Conservation (phyloP, 1,140 invertebrate species). For the Episyrphus balteatus region DNA sequence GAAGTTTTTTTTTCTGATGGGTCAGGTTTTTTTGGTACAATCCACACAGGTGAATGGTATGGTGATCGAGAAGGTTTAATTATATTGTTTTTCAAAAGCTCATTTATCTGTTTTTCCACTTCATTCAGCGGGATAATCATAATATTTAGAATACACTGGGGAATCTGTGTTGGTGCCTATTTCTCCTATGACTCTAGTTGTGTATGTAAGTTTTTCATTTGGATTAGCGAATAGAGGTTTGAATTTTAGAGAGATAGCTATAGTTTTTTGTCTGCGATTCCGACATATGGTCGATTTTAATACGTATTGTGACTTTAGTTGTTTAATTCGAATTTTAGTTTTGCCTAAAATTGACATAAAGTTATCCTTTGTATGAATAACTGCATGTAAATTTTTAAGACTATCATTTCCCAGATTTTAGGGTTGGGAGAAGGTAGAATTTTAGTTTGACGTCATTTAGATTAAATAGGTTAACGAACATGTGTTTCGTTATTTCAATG, state of each 20-base stretch:
- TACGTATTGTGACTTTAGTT: neutral
- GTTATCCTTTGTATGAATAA: neutral
- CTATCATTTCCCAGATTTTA: neutral
- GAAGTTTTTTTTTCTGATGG: slow-evolving; percentile 6
- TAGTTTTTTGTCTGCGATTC: neutral
- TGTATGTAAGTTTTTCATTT: slow-evolving; percentile 1
- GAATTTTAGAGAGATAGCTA: neutral
- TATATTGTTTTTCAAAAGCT: slow-evolving; percentile 17
- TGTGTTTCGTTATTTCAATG: neutral
- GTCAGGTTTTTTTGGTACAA: neutral
- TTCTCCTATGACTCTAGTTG: neutral
- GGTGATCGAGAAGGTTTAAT: slow-evolving; percentile 12
- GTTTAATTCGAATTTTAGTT: neutral
- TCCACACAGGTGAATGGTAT: slow-evolving; percentile 1
- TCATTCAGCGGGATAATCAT: slow-evolving; percentile 13
- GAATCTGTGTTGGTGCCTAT: neutral
- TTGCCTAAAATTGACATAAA: neutral
- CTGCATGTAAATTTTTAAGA: neutral
- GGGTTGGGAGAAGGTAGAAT: neutral
- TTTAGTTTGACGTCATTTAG: neutral
- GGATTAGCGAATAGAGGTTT: neutral
- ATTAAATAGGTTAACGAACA: neutral
- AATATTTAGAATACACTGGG: slow-evolving; percentile 9
- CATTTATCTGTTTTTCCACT: slow-evolving; percentile 16
- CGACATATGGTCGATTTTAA: neutral